Conservation (phyloP, 2,888 invertebrate species). For the Argyresthia goedartella region DNA sequence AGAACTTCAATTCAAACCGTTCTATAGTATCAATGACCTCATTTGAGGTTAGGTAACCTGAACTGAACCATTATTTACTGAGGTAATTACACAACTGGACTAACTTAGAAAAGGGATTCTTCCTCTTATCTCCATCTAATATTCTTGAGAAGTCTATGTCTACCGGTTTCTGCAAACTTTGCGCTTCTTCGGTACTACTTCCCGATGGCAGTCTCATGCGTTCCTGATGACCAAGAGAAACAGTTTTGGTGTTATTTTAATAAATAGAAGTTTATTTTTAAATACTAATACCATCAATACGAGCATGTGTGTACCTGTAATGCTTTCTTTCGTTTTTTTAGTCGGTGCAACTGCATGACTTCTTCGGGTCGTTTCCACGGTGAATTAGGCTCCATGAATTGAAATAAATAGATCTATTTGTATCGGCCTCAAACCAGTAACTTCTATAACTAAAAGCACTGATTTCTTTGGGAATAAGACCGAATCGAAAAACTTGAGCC, state of each 20-base stretch:
- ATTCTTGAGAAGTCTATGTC: slow-evolving; percentile 61
- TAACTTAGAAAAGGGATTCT: slow-evolving; percentile 82
- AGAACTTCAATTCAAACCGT: too few species aligned
- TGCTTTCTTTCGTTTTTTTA: slow-evolving; percentile 83
- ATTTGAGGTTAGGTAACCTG: too few species aligned
- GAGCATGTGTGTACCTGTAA: slow-evolving; percentile 72
- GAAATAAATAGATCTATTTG: not conserved
- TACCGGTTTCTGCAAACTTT: slow-evolving; percentile 24
- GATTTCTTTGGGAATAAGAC: not conserved
- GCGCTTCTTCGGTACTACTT: slow-evolving; percentile 26
- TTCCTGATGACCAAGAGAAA: slow-evolving; percentile 27
- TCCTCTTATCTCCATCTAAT: slow-evolving; percentile 73
- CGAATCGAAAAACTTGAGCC: too few species aligned
- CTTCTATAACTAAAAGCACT: slow-evolving; percentile 3
- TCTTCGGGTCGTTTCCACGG: slow-evolving; percentile 75
- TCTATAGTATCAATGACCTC: too few species aligned
- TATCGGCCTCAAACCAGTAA: not conserved
- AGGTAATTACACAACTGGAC: slow-evolving; percentile 15
- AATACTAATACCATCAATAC: too few species aligned
- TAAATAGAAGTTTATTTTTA: not conserved
- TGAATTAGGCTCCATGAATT: slow-evolving; percentile 48
- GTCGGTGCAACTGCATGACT: slow-evolving; percentile 79
- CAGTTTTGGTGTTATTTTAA: not conserved
- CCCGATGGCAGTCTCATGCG: slow-evolving; percentile 54
- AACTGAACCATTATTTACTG: too few species aligned